Evolutionary conservation across 2,113 vertebrate genomes (phyloP).

Genomic region (Corythaixoides concolor): DNA sequence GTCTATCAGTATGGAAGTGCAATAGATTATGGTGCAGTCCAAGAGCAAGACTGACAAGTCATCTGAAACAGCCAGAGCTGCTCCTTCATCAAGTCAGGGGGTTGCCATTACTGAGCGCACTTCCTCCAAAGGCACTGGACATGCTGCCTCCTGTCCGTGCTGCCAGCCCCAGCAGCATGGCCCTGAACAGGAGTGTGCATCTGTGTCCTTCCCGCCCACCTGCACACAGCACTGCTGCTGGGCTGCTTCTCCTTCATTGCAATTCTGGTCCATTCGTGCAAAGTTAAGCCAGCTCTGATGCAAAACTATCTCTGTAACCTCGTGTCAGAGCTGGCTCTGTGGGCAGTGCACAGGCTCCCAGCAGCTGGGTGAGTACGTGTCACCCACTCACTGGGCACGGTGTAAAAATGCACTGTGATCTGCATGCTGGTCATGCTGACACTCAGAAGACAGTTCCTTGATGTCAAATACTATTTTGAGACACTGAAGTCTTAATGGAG

Average conservation of each 20-base stretch:
- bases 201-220: neutral
- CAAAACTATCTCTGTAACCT: neutral
- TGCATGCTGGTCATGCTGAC: neutral
- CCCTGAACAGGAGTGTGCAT: neutral
- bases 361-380: fast-evolving
- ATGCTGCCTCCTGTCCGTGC: fast-evolving
- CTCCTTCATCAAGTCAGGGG: neutral
- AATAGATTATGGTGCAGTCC: neutral
- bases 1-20: neutral
- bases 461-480: neutral
- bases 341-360: neutral
- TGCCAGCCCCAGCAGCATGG: neutral
- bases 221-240: neutral
- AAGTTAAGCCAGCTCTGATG: neutral
- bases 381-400: fast-evolving
- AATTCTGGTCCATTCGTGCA: fast-evolving
- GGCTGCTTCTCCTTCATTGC: neutral
- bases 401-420: neutral
- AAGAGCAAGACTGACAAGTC: neutral
- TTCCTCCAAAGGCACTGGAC: neutral
- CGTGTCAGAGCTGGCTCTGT: neutral
- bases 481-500: neutral
- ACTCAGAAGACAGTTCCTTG: neutral
- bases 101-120: fast-evolving
- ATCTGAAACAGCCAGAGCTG: neutral